phyloP scores from a whole-genome alignment of 2,797 vertebrate genomes.

The Petrocephalus sullivani region DNA sequence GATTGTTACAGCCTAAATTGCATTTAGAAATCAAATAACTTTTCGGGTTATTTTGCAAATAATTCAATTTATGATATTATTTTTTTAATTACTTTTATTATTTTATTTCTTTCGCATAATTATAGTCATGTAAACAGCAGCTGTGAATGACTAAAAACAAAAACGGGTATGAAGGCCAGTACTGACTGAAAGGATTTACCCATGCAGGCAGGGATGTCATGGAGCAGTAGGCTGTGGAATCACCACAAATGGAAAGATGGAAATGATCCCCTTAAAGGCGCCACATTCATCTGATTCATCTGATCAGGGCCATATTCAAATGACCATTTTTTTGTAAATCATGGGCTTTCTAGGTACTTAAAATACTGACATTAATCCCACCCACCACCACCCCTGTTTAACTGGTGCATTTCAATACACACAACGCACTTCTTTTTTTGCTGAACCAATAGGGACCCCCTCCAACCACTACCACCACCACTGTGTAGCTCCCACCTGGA shows the following conservation, averaged over 20 bases:
- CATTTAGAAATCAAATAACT: neutral
- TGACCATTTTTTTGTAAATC: neutral
- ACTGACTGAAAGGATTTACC: neutral
- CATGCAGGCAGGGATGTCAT: neutral
- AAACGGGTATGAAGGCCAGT: neutral
- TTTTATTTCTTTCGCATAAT: no score
- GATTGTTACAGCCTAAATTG: neutral
- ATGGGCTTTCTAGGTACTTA: neutral
- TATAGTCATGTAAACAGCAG: neutral
- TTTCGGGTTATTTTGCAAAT: neutral
- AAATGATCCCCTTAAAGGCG: neutral
- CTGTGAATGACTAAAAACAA: neutral
- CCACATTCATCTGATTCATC: neutral
- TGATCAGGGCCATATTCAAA: neutral
- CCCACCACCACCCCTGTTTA: neutral
- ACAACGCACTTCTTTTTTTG: neutral
- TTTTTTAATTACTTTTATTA: neutral
- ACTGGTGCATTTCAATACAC: neutral
- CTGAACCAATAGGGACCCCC: neutral
- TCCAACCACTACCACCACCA: neutral
- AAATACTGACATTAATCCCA: neutral
- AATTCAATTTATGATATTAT: neutral
- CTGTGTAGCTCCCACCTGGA: neutral
- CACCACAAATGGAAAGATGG: neutral
- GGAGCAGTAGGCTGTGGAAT: neutral